Conservation (phyloP, 2,888 invertebrate species). For the Quadroppia sp. region DNA sequence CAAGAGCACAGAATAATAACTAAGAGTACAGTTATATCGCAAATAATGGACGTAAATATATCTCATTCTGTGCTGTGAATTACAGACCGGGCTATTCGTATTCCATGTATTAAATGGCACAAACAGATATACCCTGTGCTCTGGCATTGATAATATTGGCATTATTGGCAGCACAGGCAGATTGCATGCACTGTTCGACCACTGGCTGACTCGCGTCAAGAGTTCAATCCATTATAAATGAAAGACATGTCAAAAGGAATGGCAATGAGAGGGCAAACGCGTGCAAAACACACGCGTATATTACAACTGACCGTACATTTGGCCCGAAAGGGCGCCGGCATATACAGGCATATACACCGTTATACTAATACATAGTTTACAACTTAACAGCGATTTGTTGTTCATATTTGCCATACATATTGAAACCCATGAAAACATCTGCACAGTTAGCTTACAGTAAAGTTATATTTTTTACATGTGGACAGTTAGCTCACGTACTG, state of each 20-base stretch:
- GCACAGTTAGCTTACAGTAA: background rate
- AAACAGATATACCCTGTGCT: background rate
- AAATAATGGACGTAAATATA: background rate
- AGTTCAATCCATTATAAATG: conserved; percentile 20
- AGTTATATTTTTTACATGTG: too few species aligned
- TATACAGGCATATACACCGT: background rate
- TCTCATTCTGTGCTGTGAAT: background rate
- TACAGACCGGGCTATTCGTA: background rate
- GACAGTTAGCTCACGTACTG: background rate
- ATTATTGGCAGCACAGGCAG: conserved; percentile 12
- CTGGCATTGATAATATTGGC: too few species aligned
- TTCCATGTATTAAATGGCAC: conserved; percentile 12
- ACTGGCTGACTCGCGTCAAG: background rate
- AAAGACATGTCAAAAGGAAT: conserved; percentile 16
- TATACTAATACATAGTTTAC: background rate
- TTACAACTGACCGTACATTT: background rate
- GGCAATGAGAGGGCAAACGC: background rate
- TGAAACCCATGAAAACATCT: background rate
- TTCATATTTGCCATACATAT: background rate
- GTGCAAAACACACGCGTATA: conserved; percentile 7
- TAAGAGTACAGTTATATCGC: conserved; percentile 1
- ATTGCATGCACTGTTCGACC: background rate
- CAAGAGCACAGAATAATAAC: background rate
- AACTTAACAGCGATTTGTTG: conserved; percentile 4
- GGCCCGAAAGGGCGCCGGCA: conserved; percentile 10